Evolutionary conservation across 2,888 invertebrate species (phyloP).

Genomic region (Clostera curtula): DNA sequence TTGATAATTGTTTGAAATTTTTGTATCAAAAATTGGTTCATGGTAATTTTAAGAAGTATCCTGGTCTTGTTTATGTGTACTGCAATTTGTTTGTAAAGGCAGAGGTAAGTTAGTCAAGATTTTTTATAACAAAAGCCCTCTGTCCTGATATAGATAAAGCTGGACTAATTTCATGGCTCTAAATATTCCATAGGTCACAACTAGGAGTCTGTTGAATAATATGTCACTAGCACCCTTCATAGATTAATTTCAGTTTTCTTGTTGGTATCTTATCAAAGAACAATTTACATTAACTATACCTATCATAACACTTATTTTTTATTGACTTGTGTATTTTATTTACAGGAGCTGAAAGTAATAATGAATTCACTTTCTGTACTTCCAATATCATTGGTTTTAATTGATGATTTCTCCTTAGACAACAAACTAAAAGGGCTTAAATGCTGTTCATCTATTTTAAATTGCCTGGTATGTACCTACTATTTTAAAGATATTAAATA

Average conservation of each 20-base stretch:
- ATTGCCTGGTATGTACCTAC: slow-evolving; percentile 41
- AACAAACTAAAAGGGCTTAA: slow-evolving; percentile 50
- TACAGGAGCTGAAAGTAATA: slow-evolving; percentile 40
- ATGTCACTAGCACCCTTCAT: too few species aligned
- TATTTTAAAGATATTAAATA: neutral
- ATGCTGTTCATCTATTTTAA: slow-evolving; percentile 38
- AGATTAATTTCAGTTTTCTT: too few species aligned
- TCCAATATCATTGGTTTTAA: slow-evolving; percentile 44
- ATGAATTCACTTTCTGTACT: slow-evolving; percentile 39
- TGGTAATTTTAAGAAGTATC: slow-evolving; percentile 49
- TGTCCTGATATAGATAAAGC: too few species aligned
- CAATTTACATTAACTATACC: too few species aligned
- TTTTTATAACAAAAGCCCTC: too few species aligned
- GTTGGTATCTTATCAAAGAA: too few species aligned
- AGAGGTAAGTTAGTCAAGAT: slow-evolving; percentile 40
- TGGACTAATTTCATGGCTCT: too few species aligned
- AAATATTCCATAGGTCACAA: too few species aligned
- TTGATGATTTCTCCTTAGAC: slow-evolving; percentile 45
- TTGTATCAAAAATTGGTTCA: slow-evolving; percentile 44
- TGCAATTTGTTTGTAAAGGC: slow-evolving; percentile 34
- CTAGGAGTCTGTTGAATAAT: too few species aligned
- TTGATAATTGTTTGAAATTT: slow-evolving; percentile 42
- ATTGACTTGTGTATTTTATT: slow-evolving; percentile 12
- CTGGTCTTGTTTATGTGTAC: slow-evolving; percentile 50
- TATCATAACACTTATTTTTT: neutral